Conservation (phyloP, 2,797 vertebrate species). For the Astyanax mexicanus region DNA sequence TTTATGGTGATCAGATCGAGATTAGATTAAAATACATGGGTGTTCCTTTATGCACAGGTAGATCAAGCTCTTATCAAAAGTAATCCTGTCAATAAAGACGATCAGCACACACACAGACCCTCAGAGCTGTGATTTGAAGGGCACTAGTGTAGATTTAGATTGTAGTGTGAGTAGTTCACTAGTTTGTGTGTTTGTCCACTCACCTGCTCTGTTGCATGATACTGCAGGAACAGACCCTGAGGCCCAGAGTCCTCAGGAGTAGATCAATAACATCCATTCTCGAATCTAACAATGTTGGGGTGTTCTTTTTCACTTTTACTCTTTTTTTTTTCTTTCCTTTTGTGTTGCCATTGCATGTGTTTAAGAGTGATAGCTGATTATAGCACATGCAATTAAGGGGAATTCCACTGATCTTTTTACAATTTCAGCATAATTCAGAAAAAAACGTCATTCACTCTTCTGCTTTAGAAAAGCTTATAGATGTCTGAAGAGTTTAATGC, state of each 20-base stretch:
- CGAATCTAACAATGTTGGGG: conserved; percentile 1
- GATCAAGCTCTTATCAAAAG: not conserved
- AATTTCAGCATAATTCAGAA: no score
- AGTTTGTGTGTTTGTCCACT: conserved; percentile 11
- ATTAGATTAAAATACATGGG: no score
- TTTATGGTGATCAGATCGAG: no score
- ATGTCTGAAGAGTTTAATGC: no score
- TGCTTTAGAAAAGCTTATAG: no score
- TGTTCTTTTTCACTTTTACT: not conserved
- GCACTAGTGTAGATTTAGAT: conserved; percentile 13
- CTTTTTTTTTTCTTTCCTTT: not conserved
- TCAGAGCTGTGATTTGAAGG: conserved; percentile 16
- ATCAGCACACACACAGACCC: conserved; percentile 36
- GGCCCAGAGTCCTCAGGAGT: not conserved
- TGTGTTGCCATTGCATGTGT: conserved; percentile 21
- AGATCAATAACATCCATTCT: not conserved
- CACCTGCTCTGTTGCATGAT: conserved; percentile 27
- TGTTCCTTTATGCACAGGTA: no score
- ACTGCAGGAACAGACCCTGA: not conserved
- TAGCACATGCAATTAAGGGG: not conserved
- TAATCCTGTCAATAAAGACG: not conserved
- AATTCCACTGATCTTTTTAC: no score
- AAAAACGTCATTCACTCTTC: no score
- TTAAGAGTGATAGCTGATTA: not conserved
- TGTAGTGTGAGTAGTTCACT: conserved; percentile 25